Evolutionary conservation across 2,888 invertebrate species (phyloP), one percentile per base, ranked within the genome.

Genomic region (Mycalesis mineus): DNA sequence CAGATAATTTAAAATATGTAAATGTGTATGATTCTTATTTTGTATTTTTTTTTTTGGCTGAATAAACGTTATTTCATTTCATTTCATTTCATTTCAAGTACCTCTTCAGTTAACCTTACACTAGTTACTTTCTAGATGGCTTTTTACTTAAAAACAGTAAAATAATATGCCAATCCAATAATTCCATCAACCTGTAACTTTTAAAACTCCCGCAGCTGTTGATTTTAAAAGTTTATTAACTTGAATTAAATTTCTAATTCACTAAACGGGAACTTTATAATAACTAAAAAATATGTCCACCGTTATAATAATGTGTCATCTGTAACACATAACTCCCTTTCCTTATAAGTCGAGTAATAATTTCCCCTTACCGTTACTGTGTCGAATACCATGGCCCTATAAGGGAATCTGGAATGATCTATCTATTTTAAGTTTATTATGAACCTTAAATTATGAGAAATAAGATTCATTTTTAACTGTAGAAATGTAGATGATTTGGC

Each of bases 361-460:
- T 65, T 61, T 57, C 54, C 56, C 54, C 28, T 36, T 51, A 33
- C 53, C 57, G 55, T 63, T 57, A 58, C 51, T 57, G 63, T 58
- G 65, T 63, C 63, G 63, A 60, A 65, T 63, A 55, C 58, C 63
- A 36, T 47, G 50, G 39, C 65, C 63, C 40, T 63, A 55, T 65
- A 62, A 40, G 60, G 59, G 39, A 33, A 36, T 40, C 22, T 31
- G 49, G 31, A 45, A 8, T 37, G 14, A 49, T 42, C n/a, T 37
- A 8, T 37, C 36, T 15, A 1, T 49, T 9, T 2, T 15, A 36
- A 13, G 22, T 37, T 14, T 8, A 58, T 15, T 14, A 37, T 58
- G 17, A 22, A 51, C 17, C 40, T 42, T 58, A 52, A 22, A 1
- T 0, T 0, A 5, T 0, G 42, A 2, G 7, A 0, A 11, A 39